Conservation (phyloP, 2,113 vertebrate genomes). For the Xiphophorus maculatus region DNA sequence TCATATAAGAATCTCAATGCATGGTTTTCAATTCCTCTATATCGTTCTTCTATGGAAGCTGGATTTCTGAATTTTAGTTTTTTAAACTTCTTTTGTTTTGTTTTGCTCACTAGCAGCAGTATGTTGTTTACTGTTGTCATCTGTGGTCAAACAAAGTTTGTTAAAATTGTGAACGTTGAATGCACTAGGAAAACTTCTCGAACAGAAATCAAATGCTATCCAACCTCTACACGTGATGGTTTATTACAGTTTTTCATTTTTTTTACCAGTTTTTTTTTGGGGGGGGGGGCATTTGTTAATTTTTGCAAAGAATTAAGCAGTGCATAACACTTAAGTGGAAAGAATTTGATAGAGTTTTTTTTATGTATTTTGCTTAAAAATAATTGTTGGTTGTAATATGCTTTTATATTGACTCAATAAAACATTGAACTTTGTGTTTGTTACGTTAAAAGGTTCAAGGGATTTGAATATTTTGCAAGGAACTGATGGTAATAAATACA, state of each 20-base stretch:
- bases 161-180: conserved; percentile 3
- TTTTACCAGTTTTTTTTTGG: no score
- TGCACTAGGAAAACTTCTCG: background rate
- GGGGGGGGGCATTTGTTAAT: no score
- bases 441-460: background rate
- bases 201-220: conserved; percentile 1
- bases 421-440: background rate
- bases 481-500: background rate
- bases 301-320: no score
- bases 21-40: background rate
- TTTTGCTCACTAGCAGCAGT: background rate
- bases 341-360: no score
- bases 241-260: background rate
- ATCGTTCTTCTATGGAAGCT: background rate
- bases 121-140: conserved; percentile 11
- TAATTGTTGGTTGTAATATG: background rate
- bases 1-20: background rate
- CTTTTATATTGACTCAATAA: background rate
- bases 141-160: background rate
- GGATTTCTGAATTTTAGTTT: background rate
- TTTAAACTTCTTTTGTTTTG: background rate
- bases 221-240: background rate
- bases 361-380: no score
- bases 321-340: no score
- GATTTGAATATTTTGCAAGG: background rate